Evolutionary conservation across 2,113 vertebrate genomes (phyloP).

Genomic region (human): GRCh38 chr5:2256001-2256500

Average conservation of each 20-base stretch:
- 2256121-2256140: rapidly evolving
- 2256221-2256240: too few species aligned
- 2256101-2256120: neutral
- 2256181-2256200: neutral
- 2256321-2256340: neutral
- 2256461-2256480: neutral
- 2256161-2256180: too few species aligned
- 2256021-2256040: too few species aligned
- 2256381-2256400: neutral
- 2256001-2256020: too few species aligned
- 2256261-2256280: neutral
- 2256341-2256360: too few species aligned
- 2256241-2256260: too few species aligned
- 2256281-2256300: neutral
- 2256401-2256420: neutral
- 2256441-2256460: neutral
- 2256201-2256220: neutral
- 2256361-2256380: too few species aligned
- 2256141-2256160: neutral
- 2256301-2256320: rapidly evolving
- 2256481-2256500: neutral
- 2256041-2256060: too few species aligned
- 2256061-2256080: too few species aligned
- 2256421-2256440: too few species aligned
- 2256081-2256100: neutral